Evolutionary conservation across 2,797 vertebrate genomes (phyloP).

Genomic region (Australoheros facetus): DNA sequence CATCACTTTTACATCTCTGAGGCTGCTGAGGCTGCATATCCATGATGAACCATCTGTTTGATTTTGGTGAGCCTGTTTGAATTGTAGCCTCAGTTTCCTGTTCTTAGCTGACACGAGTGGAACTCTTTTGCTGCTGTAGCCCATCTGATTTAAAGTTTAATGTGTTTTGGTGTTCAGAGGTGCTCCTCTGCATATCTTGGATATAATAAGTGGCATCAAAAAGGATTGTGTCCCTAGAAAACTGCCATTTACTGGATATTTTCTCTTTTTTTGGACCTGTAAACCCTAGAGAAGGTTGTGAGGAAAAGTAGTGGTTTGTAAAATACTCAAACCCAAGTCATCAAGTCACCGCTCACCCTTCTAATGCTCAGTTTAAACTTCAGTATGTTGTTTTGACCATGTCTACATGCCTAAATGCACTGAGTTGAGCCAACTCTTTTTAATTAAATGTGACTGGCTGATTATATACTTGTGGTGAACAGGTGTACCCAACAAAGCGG

Average conservation of each 20-base stretch:
- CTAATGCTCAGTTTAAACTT: background rate
- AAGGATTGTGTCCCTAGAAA: background rate
- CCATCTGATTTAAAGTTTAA: too few species aligned
- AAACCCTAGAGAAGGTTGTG: background rate
- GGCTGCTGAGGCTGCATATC: background rate
- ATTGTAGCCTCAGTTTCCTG: too few species aligned
- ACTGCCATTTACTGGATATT: background rate
- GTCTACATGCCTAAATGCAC: background rate
- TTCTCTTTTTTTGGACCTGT: background rate
- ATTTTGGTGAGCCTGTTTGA: too few species aligned
- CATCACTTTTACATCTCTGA: background rate
- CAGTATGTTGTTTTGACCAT: too few species aligned
- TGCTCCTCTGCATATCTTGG: too few species aligned
- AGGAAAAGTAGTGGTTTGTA: background rate
- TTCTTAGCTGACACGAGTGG: too few species aligned
- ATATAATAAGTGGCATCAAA: too few species aligned
- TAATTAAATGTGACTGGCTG: background rate
- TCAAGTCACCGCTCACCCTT: background rate
- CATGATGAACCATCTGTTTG: too few species aligned
- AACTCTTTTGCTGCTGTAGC: too few species aligned
- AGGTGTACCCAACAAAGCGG: background rate
- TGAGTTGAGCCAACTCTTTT: background rate
- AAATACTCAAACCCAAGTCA: background rate
- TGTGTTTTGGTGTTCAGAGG: too few species aligned
- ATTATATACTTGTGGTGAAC: background rate